Conservation (phyloP, 2,113 vertebrate genomes). For the Ageneiosus marmoratus region DNA sequence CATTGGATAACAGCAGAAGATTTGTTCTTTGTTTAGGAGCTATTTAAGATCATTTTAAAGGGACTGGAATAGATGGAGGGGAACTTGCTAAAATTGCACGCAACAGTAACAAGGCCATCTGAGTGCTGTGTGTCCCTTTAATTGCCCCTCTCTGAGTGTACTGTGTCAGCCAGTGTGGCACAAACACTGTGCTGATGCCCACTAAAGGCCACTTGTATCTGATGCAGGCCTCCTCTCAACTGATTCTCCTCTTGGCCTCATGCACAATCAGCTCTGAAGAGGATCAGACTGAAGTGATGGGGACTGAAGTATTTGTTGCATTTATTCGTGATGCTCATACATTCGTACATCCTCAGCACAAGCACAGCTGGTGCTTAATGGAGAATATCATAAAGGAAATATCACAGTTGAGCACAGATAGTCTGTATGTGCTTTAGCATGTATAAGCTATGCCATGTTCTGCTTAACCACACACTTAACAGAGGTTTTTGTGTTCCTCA, state of each 20-base stretch:
- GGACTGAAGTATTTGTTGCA: neutral
- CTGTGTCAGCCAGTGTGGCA: conserved; percentile 29
- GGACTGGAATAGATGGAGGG: conserved; percentile 8
- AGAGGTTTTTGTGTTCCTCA: neutral
- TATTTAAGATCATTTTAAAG: conserved; percentile 14
- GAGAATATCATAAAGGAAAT: neutral
- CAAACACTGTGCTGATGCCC: conserved; percentile 28
- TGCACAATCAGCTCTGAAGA: neutral
- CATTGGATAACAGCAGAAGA: conserved; percentile 43
- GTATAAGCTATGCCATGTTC: neutral
- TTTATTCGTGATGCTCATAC: neutral
- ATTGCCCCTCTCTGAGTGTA: conserved; percentile 15
- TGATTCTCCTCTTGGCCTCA: neutral
- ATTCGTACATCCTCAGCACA: neutral
- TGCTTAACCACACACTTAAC: neutral
- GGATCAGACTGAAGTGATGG: neutral
- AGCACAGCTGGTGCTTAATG: neutral
- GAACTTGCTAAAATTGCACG: neutral
- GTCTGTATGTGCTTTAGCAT: conserved; percentile 6
- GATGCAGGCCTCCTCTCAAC: neutral
- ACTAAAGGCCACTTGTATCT: conserved; percentile 32
- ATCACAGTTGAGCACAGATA: neutral
- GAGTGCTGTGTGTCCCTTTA: neutral
- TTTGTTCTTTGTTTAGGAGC: conserved; percentile 37
- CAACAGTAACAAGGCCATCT: neutral